Percentiles rank a stretch among this genome's conserved stretches.
phyloP scores from a whole-genome alignment of 2,888 invertebrate species.

The Acleris sparsana region DNA sequence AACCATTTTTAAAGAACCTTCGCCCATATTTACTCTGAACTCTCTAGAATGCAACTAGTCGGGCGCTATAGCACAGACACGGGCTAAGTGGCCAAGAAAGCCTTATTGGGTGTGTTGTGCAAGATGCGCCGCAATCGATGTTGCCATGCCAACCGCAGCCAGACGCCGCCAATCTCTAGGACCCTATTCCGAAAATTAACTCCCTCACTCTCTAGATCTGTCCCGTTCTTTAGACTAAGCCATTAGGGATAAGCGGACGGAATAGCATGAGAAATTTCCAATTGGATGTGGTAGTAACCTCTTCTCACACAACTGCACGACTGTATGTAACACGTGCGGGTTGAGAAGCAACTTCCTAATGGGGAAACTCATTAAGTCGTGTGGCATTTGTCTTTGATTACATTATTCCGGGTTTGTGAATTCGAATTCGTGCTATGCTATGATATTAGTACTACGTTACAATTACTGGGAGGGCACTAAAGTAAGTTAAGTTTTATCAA shows the following conservation, averaged over 20 bases:
- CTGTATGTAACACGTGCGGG: too few relatives aligned
- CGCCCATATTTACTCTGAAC: not conserved
- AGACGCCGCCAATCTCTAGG: constrained; percentile 11
- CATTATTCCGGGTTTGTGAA: too few relatives aligned
- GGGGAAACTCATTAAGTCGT: too few relatives aligned
- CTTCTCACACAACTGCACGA: too few relatives aligned
- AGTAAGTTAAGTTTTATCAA: too few relatives aligned
- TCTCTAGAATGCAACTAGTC: too few relatives aligned
- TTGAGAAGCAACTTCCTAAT: too few relatives aligned
- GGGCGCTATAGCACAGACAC: not conserved
- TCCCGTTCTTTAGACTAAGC: not conserved
- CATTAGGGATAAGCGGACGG: not conserved
- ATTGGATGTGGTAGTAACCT: too few relatives aligned
- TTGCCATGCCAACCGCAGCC: constrained; percentile 63
- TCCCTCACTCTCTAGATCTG: not conserved
- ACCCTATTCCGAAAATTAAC: not conserved
- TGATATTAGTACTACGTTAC: too few relatives aligned
- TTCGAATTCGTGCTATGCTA: too few relatives aligned
- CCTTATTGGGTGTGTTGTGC: constrained; percentile 55
- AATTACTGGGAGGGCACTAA: too few relatives aligned
- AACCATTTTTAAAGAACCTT: not conserved
- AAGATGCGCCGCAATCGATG: constrained; percentile 79
- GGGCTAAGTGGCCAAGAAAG: not conserved
- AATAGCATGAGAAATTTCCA: not conserved
- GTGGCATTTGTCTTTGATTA: too few relatives aligned